A percentile compares a stretch with the other conserved stretches of the same genome.
Evolutionary conservation across 92 coral and sea anemone genomes (phyloP).

Genomic region (Isaurus tuberculatus): DNA sequence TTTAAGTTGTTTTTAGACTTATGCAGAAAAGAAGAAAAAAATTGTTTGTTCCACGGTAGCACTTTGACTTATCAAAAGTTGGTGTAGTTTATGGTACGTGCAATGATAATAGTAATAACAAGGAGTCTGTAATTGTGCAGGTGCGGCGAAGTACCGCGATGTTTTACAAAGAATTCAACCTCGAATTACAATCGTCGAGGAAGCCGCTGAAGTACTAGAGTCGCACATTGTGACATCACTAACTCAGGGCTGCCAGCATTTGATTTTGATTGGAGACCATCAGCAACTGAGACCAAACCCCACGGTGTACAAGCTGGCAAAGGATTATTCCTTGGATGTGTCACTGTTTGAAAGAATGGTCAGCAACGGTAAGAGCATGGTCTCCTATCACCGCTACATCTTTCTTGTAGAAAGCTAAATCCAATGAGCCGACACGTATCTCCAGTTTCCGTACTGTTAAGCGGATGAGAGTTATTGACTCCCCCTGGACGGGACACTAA

Average conservation of each 20-base stretch:
- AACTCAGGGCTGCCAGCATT: slow-evolving; percentile 69
- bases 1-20: too few relatives aligned
- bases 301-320: slow-evolving; percentile 68
- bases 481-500: too few relatives aligned
- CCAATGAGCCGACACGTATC: neutral
- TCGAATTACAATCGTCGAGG: slow-evolving; percentile 74
- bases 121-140: slow-evolving; percentile 27
- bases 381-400: too few relatives aligned
- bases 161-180: slow-evolving; percentile 71
- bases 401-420: neutral
- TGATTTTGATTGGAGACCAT: slow-evolving; percentile 88
- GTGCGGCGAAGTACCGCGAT: slow-evolving; percentile 74
- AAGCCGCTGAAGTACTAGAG: slow-evolving; percentile 90
- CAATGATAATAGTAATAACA: too few relatives aligned
- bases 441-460: too few relatives aligned
- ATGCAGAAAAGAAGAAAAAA: too few relatives aligned
- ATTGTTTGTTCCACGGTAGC: too few relatives aligned
- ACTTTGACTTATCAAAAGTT: too few relatives aligned
- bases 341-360: slow-evolving; percentile 67
- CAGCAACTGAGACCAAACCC: slow-evolving; percentile 87
- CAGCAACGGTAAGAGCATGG: slow-evolving; percentile 35
- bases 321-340: slow-evolving; percentile 47
- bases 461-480: too few relatives aligned
- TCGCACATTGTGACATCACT: slow-evolving; percentile 81
- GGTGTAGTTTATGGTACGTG: too few relatives aligned